Evolutionary conservation across 2,113 vertebrate genomes (phyloP).

Genomic region (Poeciliopsis turrubarensis): DNA sequence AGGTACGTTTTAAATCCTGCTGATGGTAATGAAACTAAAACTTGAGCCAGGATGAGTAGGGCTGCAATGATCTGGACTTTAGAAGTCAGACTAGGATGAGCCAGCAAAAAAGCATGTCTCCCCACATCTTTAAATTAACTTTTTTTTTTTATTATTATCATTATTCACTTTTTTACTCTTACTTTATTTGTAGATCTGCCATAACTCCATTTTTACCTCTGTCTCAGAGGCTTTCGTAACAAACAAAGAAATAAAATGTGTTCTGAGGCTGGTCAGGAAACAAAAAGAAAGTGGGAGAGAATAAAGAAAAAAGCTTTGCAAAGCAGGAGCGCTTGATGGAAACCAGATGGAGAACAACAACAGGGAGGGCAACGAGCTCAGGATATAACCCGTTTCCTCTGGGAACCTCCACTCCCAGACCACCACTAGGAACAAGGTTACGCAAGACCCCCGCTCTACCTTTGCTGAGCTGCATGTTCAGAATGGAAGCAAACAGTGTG

Average conservation of each 20-base stretch:
- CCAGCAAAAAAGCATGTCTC: background rate
- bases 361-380: slow-evolving; percentile 41
- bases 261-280: background rate
- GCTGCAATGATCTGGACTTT: background rate
- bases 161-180: background rate
- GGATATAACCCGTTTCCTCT: slow-evolving; percentile 63
- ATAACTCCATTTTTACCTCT: background rate
- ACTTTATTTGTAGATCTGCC: background rate
- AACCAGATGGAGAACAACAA: slow-evolving; percentile 75
- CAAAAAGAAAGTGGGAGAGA: background rate
- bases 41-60: background rate
- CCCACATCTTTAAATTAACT: background rate
- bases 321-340: slow-evolving; percentile 59
- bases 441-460: slow-evolving; percentile 33
- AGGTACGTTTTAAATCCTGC: background rate
- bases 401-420: slow-evolving; percentile 53
- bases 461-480: slow-evolving; percentile 2
- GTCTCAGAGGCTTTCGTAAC: no score
- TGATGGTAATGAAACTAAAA: slow-evolving; percentile 1
- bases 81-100: background rate
- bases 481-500: background rate
- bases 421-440: slow-evolving; percentile 37
- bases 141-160: background rate
- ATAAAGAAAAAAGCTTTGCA: slow-evolving; percentile 31
- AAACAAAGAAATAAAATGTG: background rate